A percentile compares a stretch with the other conserved stretches of the same genome.
These are phyloP conservation scores for Eilema caniola DNA, from an alignment of 2,888 invertebrate species.

Conservation along the genomic window DNA sequence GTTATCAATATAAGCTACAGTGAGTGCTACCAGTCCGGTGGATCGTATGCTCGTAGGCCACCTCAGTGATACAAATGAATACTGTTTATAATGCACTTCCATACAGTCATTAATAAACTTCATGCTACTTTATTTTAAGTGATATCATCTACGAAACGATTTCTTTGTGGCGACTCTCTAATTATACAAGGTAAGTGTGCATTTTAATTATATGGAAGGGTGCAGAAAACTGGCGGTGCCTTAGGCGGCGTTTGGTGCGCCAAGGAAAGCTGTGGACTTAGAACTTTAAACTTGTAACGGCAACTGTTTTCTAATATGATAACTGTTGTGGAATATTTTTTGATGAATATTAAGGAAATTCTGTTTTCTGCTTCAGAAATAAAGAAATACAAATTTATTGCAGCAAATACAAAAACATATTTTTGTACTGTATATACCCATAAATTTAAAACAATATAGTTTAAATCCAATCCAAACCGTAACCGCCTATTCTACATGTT, in stretches of 20 bases:
- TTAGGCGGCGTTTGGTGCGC: slow-evolving; percentile 51
- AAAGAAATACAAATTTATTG: no score
- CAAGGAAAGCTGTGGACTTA: slow-evolving; percentile 52
- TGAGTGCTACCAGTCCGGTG: background rate
- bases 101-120: slow-evolving; percentile 60
- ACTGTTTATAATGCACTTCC: slow-evolving; percentile 44
- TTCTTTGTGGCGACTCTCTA: slow-evolving; percentile 71
- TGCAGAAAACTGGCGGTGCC: slow-evolving; percentile 69
- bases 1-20: background rate
- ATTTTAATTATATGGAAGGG: slow-evolving; percentile 80
- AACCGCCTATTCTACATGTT: no score
- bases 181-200: slow-evolving; percentile 72
- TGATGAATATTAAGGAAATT: no score
- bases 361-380: no score
- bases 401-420: no score
- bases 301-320: slow-evolving; percentile 5
- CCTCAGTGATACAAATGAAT: slow-evolving; percentile 43
- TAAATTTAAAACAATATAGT: no score
- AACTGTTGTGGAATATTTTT: background rate
- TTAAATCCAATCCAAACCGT: no score
- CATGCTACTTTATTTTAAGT: slow-evolving; percentile 62
- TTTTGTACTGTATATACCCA: background rate
- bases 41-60: background rate
- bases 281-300: slow-evolving; percentile 21
- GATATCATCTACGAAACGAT: slow-evolving; percentile 76